Evolutionary conservation across 2,888 invertebrate species (phyloP).

Genomic region (Ceriagrion tenellum): DNA sequence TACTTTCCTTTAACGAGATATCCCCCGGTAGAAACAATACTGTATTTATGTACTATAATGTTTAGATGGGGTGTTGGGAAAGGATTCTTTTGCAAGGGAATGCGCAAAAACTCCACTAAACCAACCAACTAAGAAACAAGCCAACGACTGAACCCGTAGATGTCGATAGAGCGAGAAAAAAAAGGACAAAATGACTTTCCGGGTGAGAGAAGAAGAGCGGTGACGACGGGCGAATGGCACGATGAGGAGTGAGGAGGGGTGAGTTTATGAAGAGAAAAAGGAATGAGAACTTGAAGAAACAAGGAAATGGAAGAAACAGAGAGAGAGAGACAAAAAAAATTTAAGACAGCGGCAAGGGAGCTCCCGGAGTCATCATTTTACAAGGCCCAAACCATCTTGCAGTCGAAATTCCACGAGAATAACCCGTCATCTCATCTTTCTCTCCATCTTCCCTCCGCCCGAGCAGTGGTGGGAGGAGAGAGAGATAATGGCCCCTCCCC

Average conservation of each 20-base stretch:
- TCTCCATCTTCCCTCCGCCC: neutral
- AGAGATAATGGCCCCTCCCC: neutral
- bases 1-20: too few relatives aligned
- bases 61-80: too few relatives aligned
- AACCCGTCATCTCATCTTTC: neutral
- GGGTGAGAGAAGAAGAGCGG: neutral
- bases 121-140: neutral
- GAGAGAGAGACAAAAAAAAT: neutral
- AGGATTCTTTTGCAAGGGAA: too few relatives aligned
- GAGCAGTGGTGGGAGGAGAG: neutral
- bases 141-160: neutral
- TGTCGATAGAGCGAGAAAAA: neutral
- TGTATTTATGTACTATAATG: too few relatives aligned
- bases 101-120: too few relatives aligned
- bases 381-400: neutral
- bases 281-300: neutral
- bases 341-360: neutral
- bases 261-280: neutral
- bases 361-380: neutral
- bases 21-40: too few relatives aligned
- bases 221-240: neutral
- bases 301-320: neutral
- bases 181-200: neutral
- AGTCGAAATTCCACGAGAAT: neutral
- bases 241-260: neutral